phyloP scores from a whole-genome alignment of 1,140 invertebrate genomes.

The Drosophila lowei region DNA sequence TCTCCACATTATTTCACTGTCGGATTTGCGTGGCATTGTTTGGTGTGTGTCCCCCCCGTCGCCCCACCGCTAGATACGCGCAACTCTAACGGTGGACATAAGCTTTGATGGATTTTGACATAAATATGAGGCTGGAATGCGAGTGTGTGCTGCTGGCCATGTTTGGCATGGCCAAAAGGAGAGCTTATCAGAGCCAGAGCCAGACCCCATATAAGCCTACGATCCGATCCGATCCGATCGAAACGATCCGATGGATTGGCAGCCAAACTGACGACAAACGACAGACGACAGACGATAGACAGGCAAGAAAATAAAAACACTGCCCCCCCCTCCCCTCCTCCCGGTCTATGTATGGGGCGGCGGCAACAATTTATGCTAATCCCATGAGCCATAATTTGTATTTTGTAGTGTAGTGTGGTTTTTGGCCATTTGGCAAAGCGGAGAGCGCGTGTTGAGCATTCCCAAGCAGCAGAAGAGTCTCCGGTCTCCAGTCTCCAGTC shows the following conservation, averaged over 20 bases:
- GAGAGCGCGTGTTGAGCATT: slow-evolving; percentile 74
- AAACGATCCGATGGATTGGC: slow-evolving; percentile 45
- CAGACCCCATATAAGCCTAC: slow-evolving; percentile 10
- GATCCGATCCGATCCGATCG: slow-evolving; percentile 22
- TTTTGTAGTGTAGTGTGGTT: slow-evolving; percentile 49
- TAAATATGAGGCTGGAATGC: slow-evolving; percentile 77
- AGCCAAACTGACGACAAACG: slow-evolving; percentile 52
- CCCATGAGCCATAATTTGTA: slow-evolving; percentile 72
- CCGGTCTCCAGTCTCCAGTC: too few species aligned
- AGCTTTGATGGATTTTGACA: slow-evolving; percentile 81
- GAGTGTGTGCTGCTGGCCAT: slow-evolving; percentile 35
- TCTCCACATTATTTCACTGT: slow-evolving; percentile 74
- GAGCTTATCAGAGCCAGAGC: slow-evolving; percentile 56
- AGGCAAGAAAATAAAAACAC: slow-evolving; percentile 70
- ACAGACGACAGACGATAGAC: slow-evolving; percentile 40
- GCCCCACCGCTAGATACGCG: slow-evolving; percentile 34
- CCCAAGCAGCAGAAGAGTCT: slow-evolving; percentile 46
- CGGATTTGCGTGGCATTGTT: slow-evolving; percentile 76
- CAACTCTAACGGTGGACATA: slow-evolving; percentile 72
- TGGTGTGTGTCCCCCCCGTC: slow-evolving; percentile 6
- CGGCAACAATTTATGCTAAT: slow-evolving; percentile 75
- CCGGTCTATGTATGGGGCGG: slow-evolving; percentile 1
- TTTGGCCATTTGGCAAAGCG: slow-evolving; percentile 49
- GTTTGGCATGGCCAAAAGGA: slow-evolving; percentile 51
- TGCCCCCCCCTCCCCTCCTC: neutral